A percentile compares a stretch with the other conserved stretches of the same genome.
These are phyloP conservation scores for Rhopalosiphum padi DNA, from an alignment of 1,140 invertebrate genomes.

Conservation along the genomic window DNA sequence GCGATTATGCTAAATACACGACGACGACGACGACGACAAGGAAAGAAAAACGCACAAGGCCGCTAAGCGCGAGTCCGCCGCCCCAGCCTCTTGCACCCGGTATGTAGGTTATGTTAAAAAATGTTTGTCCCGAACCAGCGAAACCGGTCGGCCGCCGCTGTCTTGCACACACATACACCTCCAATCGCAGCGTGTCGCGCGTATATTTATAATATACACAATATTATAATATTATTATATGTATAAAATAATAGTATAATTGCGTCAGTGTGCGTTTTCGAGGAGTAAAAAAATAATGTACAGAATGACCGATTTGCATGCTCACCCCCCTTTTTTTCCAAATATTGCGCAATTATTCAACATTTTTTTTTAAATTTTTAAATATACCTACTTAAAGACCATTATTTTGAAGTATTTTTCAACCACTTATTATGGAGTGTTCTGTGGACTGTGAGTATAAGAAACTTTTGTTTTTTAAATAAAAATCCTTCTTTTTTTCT, in stretches of 20 bases:
- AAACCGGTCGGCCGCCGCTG: conserved; percentile 39
- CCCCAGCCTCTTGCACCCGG: not conserved
- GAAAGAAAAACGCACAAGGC: conserved; percentile 32
- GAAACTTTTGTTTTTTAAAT: no score
- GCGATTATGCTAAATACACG: conserved; percentile 7
- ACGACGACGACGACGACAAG: not conserved
- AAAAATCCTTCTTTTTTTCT: no score
- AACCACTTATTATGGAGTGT: no score
- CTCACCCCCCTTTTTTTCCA: no score
- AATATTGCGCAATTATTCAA: no score
- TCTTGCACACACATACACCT: not conserved
- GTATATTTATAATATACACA: not conserved
- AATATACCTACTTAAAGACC: no score
- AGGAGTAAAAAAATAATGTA: not conserved
- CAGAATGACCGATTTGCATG: no score
- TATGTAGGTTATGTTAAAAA: conserved; percentile 54
- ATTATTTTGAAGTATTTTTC: no score
- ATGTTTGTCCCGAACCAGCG: conserved; percentile 31
- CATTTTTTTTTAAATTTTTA: no score
- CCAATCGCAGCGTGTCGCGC: not conserved
- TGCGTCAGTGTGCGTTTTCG: not conserved
- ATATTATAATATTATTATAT: not conserved
- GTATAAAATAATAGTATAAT: not conserved
- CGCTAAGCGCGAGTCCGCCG: conserved; percentile 5
- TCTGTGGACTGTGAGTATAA: no score